A percentile compares a stretch with the other conserved stretches of the same genome.
These are phyloP conservation scores for Mungos mungo DNA, from an alignment of 2,113 vertebrate species.

Conservation along the genomic window DNA sequence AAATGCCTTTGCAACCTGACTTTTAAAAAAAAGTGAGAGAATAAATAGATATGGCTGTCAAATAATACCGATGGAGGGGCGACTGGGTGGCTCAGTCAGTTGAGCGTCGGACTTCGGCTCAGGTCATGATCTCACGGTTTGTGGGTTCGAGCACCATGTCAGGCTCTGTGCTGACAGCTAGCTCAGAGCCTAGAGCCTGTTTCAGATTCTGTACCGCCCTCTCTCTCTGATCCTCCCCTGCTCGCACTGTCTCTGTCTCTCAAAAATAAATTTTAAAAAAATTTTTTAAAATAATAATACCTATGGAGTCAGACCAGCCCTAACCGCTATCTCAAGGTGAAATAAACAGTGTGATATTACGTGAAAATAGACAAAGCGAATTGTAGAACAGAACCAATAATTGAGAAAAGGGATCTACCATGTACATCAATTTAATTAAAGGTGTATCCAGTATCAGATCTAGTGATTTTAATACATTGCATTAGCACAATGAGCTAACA, in stretches of 20 bases:
- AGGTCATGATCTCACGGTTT: no score
- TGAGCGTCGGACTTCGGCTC: no score
- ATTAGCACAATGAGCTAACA: not conserved
- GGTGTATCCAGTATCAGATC: conserved; percentile 3
- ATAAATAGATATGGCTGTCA: not conserved
- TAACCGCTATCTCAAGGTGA: not conserved
- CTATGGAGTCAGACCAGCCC: not conserved
- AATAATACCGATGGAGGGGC: not conserved
- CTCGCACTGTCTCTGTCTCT: no score
- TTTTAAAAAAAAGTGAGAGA: conserved; percentile 21
- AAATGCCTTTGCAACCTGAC: not conserved
- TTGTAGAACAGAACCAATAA: not conserved
- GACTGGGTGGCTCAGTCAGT: no score
- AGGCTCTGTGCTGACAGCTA: no score
- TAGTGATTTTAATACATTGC: not conserved
- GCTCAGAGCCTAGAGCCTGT: no score
- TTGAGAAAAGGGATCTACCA: not conserved
- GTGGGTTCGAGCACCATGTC: no score
- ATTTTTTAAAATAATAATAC: not conserved
- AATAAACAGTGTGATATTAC: not conserved
- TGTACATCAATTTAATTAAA: conserved; percentile 27
- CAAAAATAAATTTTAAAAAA: no score
- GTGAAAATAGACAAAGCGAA: not conserved
- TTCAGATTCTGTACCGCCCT: no score
- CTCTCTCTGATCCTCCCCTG: no score